Evolutionary conservation across 2,888 invertebrate genomes (phyloP), one percentile per base, ranked within the genome.

Genomic region (Ormyrus rosae): DNA sequence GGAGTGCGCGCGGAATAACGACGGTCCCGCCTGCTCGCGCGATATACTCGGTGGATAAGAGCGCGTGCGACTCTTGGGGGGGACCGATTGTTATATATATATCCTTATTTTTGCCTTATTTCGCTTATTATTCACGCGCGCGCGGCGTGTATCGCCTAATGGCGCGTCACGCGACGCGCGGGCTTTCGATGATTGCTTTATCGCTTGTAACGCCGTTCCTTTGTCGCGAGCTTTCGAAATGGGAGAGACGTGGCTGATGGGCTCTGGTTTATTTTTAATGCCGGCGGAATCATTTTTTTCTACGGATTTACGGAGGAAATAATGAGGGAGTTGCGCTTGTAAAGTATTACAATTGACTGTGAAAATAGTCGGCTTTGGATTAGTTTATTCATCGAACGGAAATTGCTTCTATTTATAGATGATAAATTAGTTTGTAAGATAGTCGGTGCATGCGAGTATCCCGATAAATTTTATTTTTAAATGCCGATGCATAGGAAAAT

Each of bases 141-240:
- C 50, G 48, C 48, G 11, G 34, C 6, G n/a, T 34, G 6, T n/a
- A 7, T 56, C 11, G 53, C 5, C 67, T 13, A 50, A 50, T 50
- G 9, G 34, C 11, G n/a, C 83, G 81, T 82, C 34, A 10, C 5
- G 50, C 45, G 5, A 8, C 19, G 13, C 11, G 63, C 67, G 61
- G 19, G 63, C 72, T 19, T 56, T 48, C 75, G 65, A 70, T 80
- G 70, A 80, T 80, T 67, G 70, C 75, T 80, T 65, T 71, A 80
- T 76, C 80, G 73, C 19, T 19, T 19, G 19, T 19, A 19, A 1
- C 1, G n/a, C 61, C 10, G 70, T 78, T 70, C n/a, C 72, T 56
- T 71, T 69, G 61, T 34, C 7, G 19, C 45, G 53, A 8, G 13
- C 46, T 6, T 10, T 53, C 13, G 46, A 53, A 19, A 19, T 19